Percentiles rank a stretch among this genome's conserved stretches.
These are phyloP conservation scores for Protosalanx chinensis DNA, from an alignment of 2,797 vertebrate species.

Conservation along the genomic window DNA sequence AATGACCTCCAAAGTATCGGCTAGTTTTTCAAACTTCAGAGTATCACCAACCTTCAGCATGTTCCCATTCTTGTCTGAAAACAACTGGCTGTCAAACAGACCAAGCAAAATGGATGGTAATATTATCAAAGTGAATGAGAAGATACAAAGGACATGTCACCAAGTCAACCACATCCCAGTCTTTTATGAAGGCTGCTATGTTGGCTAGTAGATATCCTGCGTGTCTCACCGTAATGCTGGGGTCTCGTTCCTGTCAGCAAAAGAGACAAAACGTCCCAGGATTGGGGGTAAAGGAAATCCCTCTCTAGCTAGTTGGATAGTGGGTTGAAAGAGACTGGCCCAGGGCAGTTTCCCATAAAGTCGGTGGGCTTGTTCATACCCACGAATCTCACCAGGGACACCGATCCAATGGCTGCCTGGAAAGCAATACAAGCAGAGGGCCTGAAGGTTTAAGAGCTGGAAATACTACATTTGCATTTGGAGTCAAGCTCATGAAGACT, in stretches of 20 bases:
- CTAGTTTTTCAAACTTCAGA: constrained; percentile 79
- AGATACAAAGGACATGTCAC: not conserved
- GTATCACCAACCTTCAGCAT: constrained; percentile 69
- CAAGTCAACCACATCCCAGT: not conserved
- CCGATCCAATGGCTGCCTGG: constrained; percentile 74
- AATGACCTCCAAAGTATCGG: constrained; percentile 78
- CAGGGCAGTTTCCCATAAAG: constrained; percentile 84
- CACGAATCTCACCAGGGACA: constrained; percentile 88
- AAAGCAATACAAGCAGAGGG: not conserved
- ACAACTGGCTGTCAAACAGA: constrained; percentile 56
- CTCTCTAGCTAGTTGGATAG: constrained; percentile 82
- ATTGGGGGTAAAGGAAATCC: constrained; percentile 73
- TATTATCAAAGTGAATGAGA: not conserved
- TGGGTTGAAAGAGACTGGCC: constrained; percentile 83
- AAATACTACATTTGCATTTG: too few species aligned
- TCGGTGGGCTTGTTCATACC: constrained; percentile 81
- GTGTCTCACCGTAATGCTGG: constrained; percentile 44
- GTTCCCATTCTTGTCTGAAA: constrained; percentile 53
- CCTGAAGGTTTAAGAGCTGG: too few species aligned
- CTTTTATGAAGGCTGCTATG: not conserved
- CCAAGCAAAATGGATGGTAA: not conserved
- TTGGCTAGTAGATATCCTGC: not conserved
- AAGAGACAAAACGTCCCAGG: constrained; percentile 40
- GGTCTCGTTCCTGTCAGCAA: constrained; percentile 9
- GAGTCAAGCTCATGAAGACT: too few species aligned